phyloP scores from a whole-genome alignment of 2,797 vertebrate genomes.

The Cryptoblepharus egeriae region DNA sequence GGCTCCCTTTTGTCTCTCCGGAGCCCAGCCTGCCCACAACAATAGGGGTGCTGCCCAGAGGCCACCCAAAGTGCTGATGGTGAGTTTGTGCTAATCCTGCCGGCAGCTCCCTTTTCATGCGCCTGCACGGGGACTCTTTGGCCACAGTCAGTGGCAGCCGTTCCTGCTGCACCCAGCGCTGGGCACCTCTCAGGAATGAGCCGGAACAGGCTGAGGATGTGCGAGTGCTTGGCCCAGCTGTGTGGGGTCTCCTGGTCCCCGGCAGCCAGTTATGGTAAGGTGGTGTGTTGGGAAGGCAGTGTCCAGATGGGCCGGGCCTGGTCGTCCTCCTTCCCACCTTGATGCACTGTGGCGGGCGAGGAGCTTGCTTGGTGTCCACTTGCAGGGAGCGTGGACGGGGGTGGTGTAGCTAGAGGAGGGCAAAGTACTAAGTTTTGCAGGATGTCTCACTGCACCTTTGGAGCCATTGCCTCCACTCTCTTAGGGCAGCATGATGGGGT shows the following conservation, averaged over 20 bases:
- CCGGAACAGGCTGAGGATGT: neutral
- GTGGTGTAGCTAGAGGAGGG: too few relatives aligned
- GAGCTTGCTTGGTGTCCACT: too few relatives aligned
- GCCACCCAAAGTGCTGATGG: conserved; percentile 28
- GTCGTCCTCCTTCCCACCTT: too few relatives aligned
- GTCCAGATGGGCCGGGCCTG: too few relatives aligned
- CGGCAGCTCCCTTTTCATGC: neutral
- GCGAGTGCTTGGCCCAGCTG: neutral
- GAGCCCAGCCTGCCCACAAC: neutral
- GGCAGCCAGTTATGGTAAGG: neutral
- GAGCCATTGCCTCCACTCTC: too few relatives aligned
- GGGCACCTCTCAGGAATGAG: neutral
- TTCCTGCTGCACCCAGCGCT: neutral
- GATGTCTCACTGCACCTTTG: too few relatives aligned
- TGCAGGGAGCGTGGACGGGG: too few relatives aligned
- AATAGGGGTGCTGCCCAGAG: neutral
- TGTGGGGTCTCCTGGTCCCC: conserved; percentile 18
- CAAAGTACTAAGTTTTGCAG: too few relatives aligned
- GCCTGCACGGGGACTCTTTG: neutral
- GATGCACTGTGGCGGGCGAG: too few relatives aligned
- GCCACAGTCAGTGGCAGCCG: neutral
- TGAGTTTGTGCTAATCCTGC: conserved; percentile 6
- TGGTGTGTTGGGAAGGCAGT: neutral
- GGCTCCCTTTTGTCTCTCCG: neutral
- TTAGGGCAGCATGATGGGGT: too few relatives aligned